These are phyloP conservation scores for Catharus ustulatus DNA, from an alignment of 2,797 vertebrate species.

Conservation along the genomic window DNA sequence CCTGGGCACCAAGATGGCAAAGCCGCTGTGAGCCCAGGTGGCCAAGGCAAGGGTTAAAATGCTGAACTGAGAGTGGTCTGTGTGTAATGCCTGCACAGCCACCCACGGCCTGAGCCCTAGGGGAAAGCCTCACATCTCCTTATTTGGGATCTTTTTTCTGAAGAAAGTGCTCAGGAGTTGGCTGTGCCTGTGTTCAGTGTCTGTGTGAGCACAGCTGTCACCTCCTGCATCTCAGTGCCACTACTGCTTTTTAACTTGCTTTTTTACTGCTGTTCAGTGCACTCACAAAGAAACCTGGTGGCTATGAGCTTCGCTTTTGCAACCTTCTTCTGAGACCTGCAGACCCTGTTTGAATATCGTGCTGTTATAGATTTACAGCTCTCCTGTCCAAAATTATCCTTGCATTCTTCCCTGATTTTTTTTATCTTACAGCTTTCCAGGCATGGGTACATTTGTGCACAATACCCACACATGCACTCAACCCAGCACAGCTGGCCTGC, in stretches of 20 bases:
- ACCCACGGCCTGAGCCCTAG: not conserved
- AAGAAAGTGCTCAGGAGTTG: not conserved
- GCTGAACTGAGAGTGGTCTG: not conserved
- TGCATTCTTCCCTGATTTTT: not conserved
- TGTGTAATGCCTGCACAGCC: conserved; percentile 6
- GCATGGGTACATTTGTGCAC: rapidly evolving
- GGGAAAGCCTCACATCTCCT: conserved; percentile 26
- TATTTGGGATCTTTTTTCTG: conserved; percentile 35
- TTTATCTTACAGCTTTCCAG: not conserved
- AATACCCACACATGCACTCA: not conserved
- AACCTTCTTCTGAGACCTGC: rapidly evolving
- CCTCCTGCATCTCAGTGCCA: not conserved
- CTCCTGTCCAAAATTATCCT: not conserved
- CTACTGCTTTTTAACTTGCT: not conserved
- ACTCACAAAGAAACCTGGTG: not conserved
- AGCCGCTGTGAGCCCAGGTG: not conserved
- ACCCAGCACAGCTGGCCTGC: not conserved
- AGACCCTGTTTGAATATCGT: not conserved
- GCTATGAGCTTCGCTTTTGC: not conserved
- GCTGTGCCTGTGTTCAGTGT: not conserved
- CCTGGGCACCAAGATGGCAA: rapidly evolving
- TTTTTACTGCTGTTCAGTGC: too few relatives aligned
- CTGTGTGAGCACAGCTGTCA: not conserved
- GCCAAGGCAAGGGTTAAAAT: not conserved
- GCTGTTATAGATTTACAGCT: not conserved